phyloP scores from a whole-genome alignment of 2,113 vertebrate genomes.

The Caranx ignobilis region DNA sequence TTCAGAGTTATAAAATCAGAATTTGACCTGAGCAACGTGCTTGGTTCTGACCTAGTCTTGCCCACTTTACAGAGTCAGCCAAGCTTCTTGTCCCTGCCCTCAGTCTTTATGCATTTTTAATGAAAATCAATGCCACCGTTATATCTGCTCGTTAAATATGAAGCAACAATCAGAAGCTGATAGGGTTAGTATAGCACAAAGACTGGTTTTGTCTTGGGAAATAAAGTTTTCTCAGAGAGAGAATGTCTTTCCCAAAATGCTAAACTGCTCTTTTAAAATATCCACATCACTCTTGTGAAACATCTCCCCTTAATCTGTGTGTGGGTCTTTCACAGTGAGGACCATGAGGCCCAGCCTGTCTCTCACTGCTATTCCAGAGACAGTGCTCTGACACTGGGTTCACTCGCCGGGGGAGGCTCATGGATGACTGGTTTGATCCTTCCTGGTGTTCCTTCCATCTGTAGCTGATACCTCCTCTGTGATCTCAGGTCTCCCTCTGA shows the following conservation, averaged over 20 bases:
- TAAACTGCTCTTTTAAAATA: constrained; percentile 4
- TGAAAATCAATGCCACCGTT: no score
- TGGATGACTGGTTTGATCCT: constrained; percentile 73
- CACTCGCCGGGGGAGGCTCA: constrained; percentile 39
- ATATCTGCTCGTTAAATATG: no score
- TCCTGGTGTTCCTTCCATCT: constrained; percentile 75
- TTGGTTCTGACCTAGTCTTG: no score
- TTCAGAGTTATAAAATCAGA: no score
- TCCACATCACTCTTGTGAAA: not conserved
- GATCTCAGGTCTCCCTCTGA: constrained; percentile 65
- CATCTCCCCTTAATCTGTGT: constrained; percentile 19
- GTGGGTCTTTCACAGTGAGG: constrained; percentile 41
- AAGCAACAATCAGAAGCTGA: no score
- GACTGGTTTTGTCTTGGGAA: not conserved
- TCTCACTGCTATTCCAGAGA: constrained; percentile 38
- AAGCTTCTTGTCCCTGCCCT: no score
- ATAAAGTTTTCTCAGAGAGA: not conserved
- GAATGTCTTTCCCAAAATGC: not conserved
- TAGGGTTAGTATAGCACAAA: no score
- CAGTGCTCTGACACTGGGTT: constrained; percentile 39
- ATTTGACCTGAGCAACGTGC: no score
- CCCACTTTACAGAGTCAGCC: no score
- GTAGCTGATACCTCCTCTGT: constrained; percentile 52
- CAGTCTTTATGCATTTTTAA: no score
- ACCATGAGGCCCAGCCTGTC: constrained; percentile 44